Evolutionary conservation across 2,113 vertebrate species (phyloP).

Genomic region (Cisticola juncidis): DNA sequence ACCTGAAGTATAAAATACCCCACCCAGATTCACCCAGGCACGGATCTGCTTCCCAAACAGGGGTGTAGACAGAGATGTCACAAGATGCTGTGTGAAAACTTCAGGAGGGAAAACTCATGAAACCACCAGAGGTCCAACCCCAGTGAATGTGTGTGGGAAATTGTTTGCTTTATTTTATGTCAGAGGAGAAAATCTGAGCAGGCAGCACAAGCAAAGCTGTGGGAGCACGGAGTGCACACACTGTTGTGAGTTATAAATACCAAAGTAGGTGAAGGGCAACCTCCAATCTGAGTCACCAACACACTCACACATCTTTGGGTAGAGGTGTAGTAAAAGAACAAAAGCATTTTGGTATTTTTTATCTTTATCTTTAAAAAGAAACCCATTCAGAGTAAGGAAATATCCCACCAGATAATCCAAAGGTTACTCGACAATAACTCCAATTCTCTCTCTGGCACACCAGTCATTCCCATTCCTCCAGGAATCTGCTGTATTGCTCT

Average conservation of each 20-base stretch:
- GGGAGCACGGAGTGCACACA: accelerated
- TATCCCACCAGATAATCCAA: slow-evolving; percentile 50
- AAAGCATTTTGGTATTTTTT: not conserved
- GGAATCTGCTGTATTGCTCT: not conserved
- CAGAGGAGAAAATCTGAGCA: not conserved
- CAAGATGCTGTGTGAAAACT: not conserved
- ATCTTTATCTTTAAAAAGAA: not conserved
- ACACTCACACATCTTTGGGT: not conserved
- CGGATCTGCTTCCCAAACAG: not conserved
- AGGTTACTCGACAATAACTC: slow-evolving; percentile 61
- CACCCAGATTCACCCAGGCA: not conserved
- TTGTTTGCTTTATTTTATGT: not conserved
- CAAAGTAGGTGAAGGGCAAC: not conserved
- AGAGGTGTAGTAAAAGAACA: not conserved
- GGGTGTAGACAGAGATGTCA: not conserved
- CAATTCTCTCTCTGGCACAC: not conserved
- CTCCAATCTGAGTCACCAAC: not conserved
- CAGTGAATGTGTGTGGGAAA: not conserved
- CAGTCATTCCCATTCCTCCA: slow-evolving; percentile 10
- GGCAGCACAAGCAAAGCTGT: not conserved
- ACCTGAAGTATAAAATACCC: not conserved
- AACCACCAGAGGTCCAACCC: not conserved
- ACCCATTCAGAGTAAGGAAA: not conserved
- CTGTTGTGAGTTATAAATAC: not conserved
- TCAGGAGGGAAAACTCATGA: not conserved